phyloP scores from a whole-genome alignment of 2,888 invertebrate species.

The Saturnia pavonia region DNA sequence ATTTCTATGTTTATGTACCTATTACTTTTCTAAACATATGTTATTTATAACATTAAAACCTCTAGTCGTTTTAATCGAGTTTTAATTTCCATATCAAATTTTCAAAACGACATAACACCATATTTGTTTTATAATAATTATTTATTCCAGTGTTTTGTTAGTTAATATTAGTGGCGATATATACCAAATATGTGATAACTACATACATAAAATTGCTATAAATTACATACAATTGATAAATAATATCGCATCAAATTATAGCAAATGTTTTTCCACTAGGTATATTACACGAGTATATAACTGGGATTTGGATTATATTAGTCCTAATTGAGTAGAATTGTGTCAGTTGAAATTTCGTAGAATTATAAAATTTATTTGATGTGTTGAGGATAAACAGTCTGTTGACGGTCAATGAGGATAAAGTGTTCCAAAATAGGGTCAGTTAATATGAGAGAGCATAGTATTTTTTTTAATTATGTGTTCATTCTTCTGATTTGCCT shows the following conservation, averaged over 20 bases:
- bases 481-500: conserved; percentile 45
- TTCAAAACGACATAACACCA: not conserved
- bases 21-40: not conserved
- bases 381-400: not conserved
- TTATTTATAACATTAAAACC: not conserved
- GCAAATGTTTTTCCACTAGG: not conserved
- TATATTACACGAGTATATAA: not conserved
- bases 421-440: not conserved
- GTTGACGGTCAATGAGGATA: not conserved
- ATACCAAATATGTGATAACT: not conserved
- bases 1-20: not conserved
- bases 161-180: not conserved
- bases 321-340: not conserved
- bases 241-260: not conserved
- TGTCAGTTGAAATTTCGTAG: not conserved
- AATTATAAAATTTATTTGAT: not conserved
- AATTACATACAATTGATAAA: conserved; percentile 6
- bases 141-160: conserved; percentile 15
- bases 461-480: conserved; percentile 19
- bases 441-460: not conserved
- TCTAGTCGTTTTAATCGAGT: no score
- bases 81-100: not conserved
- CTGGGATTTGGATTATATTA: not conserved
- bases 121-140: not conserved
- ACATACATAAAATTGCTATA: not conserved